A percentile compares a stretch with the other conserved stretches of the same genome.
phyloP scores from a whole-genome alignment of 2,113 vertebrate species.

The Rattus rattus region DNA sequence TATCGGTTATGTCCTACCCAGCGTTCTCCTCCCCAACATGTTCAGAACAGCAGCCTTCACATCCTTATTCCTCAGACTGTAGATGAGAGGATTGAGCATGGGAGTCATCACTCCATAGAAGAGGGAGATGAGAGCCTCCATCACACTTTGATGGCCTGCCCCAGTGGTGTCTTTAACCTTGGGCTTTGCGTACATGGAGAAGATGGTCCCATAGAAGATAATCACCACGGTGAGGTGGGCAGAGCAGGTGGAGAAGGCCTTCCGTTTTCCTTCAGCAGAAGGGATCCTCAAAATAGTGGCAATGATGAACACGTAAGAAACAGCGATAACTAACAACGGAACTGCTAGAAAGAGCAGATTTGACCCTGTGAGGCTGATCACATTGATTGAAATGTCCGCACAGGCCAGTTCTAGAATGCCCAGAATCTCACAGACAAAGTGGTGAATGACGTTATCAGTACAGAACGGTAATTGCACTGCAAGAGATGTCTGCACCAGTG shows the following conservation, averaged over 20 bases:
- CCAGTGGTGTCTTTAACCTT: background rate
- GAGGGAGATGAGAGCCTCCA: constrained; percentile 57
- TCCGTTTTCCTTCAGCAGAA: constrained; percentile 64
- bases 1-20: background rate
- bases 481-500: constrained; percentile 62
- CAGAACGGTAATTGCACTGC: constrained; percentile 71
- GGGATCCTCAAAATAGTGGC: constrained; percentile 70
- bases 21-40: constrained; percentile 34
- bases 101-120: constrained; percentile 73
- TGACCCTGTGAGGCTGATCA: constrained; percentile 70
- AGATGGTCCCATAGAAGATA: constrained; percentile 75
- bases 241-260: constrained; percentile 78
- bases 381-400: constrained; percentile 74
- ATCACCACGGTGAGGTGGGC: constrained; percentile 74
- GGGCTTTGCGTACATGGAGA: constrained; percentile 75
- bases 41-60: constrained; percentile 68
- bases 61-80: constrained; percentile 75
- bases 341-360: constrained; percentile 63
- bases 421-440: constrained; percentile 78
- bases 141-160: constrained; percentile 33
- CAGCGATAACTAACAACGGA: constrained; percentile 65
- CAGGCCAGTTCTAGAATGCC: constrained; percentile 76
- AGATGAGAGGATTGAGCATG: constrained; percentile 76
- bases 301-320: constrained; percentile 75
- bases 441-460: constrained; percentile 67